Conservation (phyloP, 2,888 invertebrate species). For the Diarsia dahlii region DNA sequence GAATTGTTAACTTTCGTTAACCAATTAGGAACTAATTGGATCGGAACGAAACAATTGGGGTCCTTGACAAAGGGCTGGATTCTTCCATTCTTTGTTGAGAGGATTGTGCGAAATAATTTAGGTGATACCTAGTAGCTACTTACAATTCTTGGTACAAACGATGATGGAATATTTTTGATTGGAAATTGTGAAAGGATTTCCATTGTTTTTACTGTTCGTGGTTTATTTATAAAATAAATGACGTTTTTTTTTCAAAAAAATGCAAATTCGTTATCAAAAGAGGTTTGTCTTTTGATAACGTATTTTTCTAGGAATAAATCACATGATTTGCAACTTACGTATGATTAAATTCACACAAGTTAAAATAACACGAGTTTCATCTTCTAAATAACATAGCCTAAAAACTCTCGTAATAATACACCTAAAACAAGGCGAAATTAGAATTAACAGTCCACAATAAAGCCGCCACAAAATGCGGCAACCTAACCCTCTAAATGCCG, state of each 20-base stretch:
- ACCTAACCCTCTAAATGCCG: constrained; percentile 60
- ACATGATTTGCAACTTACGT: not conserved
- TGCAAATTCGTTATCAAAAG: no score
- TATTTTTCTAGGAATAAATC: not conserved
- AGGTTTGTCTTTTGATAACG: not conserved
- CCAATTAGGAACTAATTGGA: constrained; percentile 27
- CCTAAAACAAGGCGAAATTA: constrained; percentile 41
- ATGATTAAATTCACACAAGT: not conserved
- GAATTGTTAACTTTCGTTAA: constrained; percentile 25
- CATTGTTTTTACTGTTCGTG: not conserved
- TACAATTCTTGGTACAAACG: not conserved
- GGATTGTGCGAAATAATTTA: not conserved
- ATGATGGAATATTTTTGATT: not conserved
- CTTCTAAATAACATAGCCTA: not conserved
- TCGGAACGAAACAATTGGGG: constrained; percentile 23
- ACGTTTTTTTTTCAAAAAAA: not conserved
- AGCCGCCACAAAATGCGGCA: constrained; percentile 39
- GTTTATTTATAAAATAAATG: not conserved
- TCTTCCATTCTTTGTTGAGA: not conserved
- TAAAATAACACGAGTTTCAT: not conserved
- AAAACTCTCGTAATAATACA: constrained; percentile 23
- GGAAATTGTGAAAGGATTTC: not conserved
- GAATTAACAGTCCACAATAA: constrained; percentile 46
- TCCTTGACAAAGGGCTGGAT: not conserved
- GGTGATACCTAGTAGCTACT: not conserved